Percentiles rank a stretch among this genome's conserved stretches.
Conservation (phyloP, 2,113 vertebrate species). For the Heterotis niloticus region DNA sequence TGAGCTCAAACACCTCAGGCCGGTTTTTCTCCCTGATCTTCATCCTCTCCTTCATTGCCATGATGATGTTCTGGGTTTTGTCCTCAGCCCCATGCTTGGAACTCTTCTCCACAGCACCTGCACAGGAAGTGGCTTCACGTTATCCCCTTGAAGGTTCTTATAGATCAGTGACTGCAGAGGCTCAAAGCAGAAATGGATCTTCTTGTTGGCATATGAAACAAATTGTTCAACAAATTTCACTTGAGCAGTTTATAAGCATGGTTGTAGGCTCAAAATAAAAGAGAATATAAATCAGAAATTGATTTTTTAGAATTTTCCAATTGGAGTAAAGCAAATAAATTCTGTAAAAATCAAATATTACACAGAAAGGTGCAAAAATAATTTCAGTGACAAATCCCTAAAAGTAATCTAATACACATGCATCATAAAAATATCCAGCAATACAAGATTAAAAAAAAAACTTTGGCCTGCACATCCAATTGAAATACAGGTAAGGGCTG, state of each 20-base stretch:
- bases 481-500: not conserved
- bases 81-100: conserved; percentile 96
- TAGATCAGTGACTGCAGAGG: not conserved
- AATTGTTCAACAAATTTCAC: conserved; percentile 4
- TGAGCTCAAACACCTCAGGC: conserved; percentile 91
- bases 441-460: no score
- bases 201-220: not conserved
- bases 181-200: not conserved
- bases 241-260: conserved; percentile 29
- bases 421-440: no score
- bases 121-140: conserved; percentile 14
- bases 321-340: not conserved
- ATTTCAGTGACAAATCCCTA: not conserved
- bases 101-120: conserved; percentile 97
- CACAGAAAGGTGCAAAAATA: conserved; percentile 38
- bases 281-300: conserved; percentile 32
- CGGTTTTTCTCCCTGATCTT: conserved; percentile 93
- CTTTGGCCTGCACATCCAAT: not conserved
- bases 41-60: conserved; percentile 98
- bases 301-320: not conserved
- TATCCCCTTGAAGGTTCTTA: not conserved
- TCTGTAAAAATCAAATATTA: conserved; percentile 35
- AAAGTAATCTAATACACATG: no score
- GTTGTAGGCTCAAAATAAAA: conserved; percentile 36
- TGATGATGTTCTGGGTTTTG: conserved; percentile 96